phyloP scores from a whole-genome alignment of 2,113 vertebrate genomes.

The Centropristis striata region DNA sequence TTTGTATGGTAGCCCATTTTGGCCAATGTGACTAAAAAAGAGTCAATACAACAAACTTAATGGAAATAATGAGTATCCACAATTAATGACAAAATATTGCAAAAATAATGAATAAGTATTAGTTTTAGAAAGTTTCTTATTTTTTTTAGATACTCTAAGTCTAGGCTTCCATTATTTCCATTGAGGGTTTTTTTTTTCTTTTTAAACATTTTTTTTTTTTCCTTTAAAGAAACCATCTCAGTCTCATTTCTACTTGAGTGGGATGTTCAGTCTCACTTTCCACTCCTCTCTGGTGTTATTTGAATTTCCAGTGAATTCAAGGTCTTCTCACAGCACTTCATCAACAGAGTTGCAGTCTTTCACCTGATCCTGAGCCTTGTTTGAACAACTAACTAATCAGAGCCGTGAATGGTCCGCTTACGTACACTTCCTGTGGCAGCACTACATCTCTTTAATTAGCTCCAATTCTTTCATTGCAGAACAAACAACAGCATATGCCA shows the following conservation, averaged over 20 bases:
- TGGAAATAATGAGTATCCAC: too few species aligned
- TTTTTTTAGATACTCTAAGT: too few species aligned
- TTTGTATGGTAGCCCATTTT: background rate
- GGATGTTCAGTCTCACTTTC: slow-evolving; percentile 15
- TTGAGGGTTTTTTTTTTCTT: too few species aligned
- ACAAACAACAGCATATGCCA: slow-evolving; percentile 81
- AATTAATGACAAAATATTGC: too few species aligned
- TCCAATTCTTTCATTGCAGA: slow-evolving; percentile 73
- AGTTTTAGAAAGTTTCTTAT: too few species aligned
- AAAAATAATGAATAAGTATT: too few species aligned
- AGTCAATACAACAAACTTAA: too few species aligned
- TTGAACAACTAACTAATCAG: slow-evolving; percentile 77
- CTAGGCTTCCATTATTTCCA: background rate
- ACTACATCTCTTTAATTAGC: slow-evolving; percentile 74
- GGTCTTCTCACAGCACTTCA: slow-evolving; percentile 56
- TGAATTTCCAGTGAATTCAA: slow-evolving; percentile 71
- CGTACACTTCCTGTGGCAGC: slow-evolving; percentile 69
- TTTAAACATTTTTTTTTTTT: background rate
- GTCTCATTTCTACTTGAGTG: background rate
- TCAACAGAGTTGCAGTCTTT: slow-evolving; percentile 70
- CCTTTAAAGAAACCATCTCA: background rate
- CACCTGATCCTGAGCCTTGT: slow-evolving; percentile 60
- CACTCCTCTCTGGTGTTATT: slow-evolving; percentile 45
- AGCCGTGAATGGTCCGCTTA: slow-evolving; percentile 72
- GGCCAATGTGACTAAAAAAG: too few species aligned